Percentiles rank a stretch among this genome's conserved stretches.
phyloP scores from a whole-genome alignment of 1,140 invertebrate species.

The Papilio dardanus region DNA sequence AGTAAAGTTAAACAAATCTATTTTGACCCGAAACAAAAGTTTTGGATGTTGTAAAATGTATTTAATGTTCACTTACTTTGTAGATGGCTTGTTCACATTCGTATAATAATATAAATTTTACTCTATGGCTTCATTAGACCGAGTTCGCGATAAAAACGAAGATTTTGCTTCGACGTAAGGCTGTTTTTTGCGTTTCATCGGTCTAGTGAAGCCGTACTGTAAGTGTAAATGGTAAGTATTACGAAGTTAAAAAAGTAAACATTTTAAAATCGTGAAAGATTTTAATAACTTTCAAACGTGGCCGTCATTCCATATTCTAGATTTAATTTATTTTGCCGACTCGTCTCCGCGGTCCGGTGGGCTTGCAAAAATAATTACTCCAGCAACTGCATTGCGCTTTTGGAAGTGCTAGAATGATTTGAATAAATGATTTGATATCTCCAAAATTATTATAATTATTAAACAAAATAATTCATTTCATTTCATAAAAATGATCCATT shows the following conservation, averaged over 20 bases:
- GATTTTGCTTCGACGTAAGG: no score
- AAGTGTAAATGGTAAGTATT: not conserved
- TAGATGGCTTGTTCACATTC: no score
- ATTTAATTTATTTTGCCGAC: conserved; percentile 45
- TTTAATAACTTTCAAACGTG: conserved; percentile 44
- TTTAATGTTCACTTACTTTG: no score
- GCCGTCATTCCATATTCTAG: conserved; percentile 41
- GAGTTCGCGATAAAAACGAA: no score
- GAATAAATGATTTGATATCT: conserved; percentile 29
- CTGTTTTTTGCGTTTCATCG: no score
- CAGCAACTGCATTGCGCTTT: conserved; percentile 41
- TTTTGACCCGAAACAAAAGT: not conserved
- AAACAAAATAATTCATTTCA: conserved; percentile 1
- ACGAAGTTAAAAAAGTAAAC: not conserved
- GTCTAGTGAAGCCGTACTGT: no score
- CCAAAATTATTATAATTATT: not conserved
- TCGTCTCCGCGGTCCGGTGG: conserved; percentile 36
- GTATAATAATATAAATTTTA: no score
- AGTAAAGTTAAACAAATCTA: not conserved
- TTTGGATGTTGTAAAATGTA: conserved; percentile 1
- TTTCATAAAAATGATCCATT: no score
- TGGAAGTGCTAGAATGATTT: conserved; percentile 29
- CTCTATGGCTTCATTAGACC: no score
- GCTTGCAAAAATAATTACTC: conserved; percentile 46
- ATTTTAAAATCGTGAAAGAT: conserved; percentile 40